Percentiles rank a stretch among this genome's conserved stretches.
Conservation (phyloP, 1,140 invertebrate genomes). For the Drosophila virilis region DNA sequence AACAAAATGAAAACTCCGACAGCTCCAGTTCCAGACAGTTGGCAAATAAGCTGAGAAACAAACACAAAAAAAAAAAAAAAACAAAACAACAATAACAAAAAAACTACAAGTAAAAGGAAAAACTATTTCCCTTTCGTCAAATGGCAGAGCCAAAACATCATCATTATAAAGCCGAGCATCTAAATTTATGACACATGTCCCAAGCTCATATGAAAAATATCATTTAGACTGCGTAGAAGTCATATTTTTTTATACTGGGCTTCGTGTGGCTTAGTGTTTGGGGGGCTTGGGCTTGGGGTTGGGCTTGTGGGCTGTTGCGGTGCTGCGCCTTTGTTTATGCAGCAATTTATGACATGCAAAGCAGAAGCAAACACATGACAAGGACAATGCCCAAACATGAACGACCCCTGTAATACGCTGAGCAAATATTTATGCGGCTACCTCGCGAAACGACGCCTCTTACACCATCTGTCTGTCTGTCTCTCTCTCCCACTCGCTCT, state of each 20-base stretch:
- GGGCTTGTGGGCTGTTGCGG: neutral
- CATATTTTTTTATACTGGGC: neutral
- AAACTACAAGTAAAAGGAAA: neutral
- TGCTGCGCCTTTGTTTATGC: constrained; percentile 61
- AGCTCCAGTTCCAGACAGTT: constrained; percentile 41
- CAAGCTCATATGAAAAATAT: constrained; percentile 42
- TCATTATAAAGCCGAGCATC: constrained; percentile 48
- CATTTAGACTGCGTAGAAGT: constrained; percentile 30
- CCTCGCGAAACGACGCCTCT: neutral
- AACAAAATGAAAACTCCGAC: constrained; percentile 30
- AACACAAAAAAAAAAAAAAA: neutral
- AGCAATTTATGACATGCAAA: constrained; percentile 68
- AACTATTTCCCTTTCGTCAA: constrained; percentile 48
- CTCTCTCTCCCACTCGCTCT: neutral
- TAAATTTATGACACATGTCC: constrained; percentile 51
- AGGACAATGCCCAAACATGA: constrained; percentile 53
- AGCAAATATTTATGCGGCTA: constrained; percentile 61
- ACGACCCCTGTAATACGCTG: constrained; percentile 46
- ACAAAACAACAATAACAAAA: neutral
- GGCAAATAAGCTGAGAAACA: constrained; percentile 46
- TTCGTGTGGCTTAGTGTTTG: too few species aligned
- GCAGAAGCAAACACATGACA: constrained; percentile 59
- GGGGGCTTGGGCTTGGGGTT: too few species aligned
- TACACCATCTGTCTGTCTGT: neutral
- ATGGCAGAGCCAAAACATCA: constrained; percentile 44